Evolutionary conservation across 2,113 vertebrate species (phyloP).

Genomic region (Rhegmatorhina hoffmannsi): DNA sequence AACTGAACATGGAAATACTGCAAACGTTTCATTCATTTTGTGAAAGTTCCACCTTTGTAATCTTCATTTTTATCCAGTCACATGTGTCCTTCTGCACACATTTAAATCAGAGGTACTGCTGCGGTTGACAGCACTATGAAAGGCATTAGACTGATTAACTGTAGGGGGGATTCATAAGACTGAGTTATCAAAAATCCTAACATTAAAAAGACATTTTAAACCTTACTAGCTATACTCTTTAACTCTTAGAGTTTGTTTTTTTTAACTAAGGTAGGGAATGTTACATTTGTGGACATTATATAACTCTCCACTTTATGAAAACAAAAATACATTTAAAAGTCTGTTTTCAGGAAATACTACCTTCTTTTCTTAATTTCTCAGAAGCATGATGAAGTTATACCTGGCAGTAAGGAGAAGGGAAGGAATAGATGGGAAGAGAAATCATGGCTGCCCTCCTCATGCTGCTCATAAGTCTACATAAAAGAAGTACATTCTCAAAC

Average conservation of each 20-base stretch:
- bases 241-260: neutral
- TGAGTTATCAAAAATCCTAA: neutral
- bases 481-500: neutral
- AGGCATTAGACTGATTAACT: neutral
- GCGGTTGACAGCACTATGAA: neutral
- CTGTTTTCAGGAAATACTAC: neutral
- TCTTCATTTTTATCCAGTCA: neutral
- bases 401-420: neutral
- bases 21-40: neutral
- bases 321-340: neutral
- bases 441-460: neutral
- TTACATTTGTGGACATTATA: neutral
- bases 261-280: neutral
- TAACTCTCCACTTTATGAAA: neutral
- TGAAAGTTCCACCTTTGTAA: neutral
- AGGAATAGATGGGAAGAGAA: neutral
- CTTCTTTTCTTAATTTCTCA: neutral
- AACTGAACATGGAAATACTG: neutral
- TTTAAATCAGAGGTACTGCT: neutral
- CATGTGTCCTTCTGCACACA: neutral
- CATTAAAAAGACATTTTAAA: neutral
- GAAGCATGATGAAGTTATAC: neutral
- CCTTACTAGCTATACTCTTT: neutral
- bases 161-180: neutral
- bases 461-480: neutral